Conservation (phyloP, 2,797 vertebrate genomes). For the Falco concolor region DNA sequence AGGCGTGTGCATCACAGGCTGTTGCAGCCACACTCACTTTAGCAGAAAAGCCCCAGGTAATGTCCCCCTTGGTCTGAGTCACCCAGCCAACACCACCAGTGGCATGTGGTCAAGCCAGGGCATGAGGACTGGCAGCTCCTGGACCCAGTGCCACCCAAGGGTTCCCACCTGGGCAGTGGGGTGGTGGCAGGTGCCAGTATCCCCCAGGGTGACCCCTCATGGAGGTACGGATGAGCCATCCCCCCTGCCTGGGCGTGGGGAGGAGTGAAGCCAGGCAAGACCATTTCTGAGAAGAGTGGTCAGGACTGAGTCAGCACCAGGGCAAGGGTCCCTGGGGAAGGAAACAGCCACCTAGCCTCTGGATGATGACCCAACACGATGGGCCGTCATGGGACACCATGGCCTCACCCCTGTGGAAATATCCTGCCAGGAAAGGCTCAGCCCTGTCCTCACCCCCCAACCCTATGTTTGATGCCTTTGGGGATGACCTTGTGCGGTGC, state of each 20-base stretch:
- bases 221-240: not conserved
- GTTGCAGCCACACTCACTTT: accelerated
- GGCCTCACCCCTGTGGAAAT: not conserved
- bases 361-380: not conserved
- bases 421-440: not conserved
- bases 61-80: not conserved
- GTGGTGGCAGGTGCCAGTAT: not conserved
- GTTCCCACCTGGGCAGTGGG: accelerated
- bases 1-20: not conserved
- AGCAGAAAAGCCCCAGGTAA: not conserved
- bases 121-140: not conserved
- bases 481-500: accelerated
- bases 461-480: not conserved
- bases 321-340: accelerated
- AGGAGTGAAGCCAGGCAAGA: not conserved
- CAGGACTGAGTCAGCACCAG: not conserved
- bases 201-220: accelerated
- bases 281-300: not conserved
- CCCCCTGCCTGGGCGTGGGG: too few species aligned
- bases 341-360: accelerated
- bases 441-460: not conserved
- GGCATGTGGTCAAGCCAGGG: not conserved
- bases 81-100: accelerated
- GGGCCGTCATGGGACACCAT: not conserved
- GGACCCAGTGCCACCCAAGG: accelerated